Evolutionary conservation across 1,140 invertebrate species (phyloP), one percentile per base, ranked within the genome.

Genomic region (Pogonomyrmex californicus): DNA sequence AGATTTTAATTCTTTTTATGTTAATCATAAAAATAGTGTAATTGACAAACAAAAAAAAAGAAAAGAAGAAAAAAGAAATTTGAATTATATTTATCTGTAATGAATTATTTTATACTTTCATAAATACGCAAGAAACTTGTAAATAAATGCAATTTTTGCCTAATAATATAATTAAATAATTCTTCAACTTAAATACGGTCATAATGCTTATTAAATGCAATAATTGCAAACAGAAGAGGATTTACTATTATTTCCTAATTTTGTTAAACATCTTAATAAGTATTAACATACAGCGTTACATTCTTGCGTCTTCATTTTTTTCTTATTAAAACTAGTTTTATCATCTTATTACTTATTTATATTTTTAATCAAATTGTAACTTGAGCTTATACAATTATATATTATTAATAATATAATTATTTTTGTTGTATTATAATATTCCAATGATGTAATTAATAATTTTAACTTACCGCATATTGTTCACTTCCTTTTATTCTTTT

Each of bases 401-500:
- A 6, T 54, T 56, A 41, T 56, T 56, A 7, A 23, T 38, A 70
- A 36, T 23, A 23, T 23, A 23, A 23, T 23, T 23, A 23, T 23
- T 23, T 23, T 23, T 23, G 23, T 23, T 23, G n/a, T 23, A 23
- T 73, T 38, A 38, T n/a, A 41, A 33, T 41, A 30, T 58, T 38
- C 14, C 1, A 66, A 81, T 33, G 5, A 79, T 2, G 66, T 70
- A 56, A 47, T 58, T 12, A 56, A 44, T 70, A 23, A 58, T 0
- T 47, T 47, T 30, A 83, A 75, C 68, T 60, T 73, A 83, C 79
- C 30, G 68, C 56, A 1, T 49, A 47, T 38, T 73, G 36, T 4
- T 60, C 41, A 41, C 9, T 38, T 47, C 30, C 41, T 36, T 68
- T 90, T 14, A 41, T 44, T 62, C 62, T 89, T 58, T 90, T 90